Evolutionary conservation across 1,140 invertebrate species (phyloP).

Genomic region (Psix sp.): DNA sequence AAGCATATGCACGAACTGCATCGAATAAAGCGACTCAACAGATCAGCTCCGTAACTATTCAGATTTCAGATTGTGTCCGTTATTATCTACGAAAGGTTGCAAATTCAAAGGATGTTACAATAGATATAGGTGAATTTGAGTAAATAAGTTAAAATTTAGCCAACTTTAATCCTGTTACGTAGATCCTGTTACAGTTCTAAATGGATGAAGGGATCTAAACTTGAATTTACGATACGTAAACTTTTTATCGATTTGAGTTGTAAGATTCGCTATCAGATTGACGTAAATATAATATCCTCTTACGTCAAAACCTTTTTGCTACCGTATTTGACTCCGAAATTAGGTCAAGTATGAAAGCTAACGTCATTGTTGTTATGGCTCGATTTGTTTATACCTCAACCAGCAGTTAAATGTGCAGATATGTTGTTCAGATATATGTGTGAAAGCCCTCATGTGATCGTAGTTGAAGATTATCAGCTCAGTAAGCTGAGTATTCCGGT

Average conservation of each 20-base stretch:
- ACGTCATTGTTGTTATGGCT: slow-evolving; percentile 31
- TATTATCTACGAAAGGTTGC: too few species aligned
- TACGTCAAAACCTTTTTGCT: slow-evolving; percentile 9
- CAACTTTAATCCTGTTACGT: slow-evolving; percentile 26
- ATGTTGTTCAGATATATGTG: slow-evolving; percentile 9
- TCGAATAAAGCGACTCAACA: too few species aligned
- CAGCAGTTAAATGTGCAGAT: slow-evolving; percentile 30
- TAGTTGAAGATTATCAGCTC: slow-evolving; percentile 45
- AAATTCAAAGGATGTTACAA: too few species aligned
- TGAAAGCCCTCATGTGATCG: slow-evolving; percentile 10
- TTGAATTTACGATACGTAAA: slow-evolving; percentile 35
- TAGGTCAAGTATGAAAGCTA: slow-evolving; percentile 33
- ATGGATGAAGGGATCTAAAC: slow-evolving; percentile 21
- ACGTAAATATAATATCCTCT: slow-evolving; percentile 18
- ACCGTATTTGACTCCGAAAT: slow-evolving; percentile 17
- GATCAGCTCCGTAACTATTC: too few species aligned
- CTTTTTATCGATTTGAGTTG: slow-evolving; percentile 20
- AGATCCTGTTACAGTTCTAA: slow-evolving; percentile 20
- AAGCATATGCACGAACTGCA: too few species aligned
- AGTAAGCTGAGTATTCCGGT: slow-evolving; percentile 43
- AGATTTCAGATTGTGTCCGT: too few species aligned
- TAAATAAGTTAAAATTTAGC: too few species aligned
- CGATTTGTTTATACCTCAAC: slow-evolving; percentile 29
- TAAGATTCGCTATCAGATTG: slow-evolving; percentile 7
- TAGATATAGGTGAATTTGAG: too few species aligned